Base-by-base conservation (phyloP, 2,888 invertebrate genomes). In the Julus scanicus region DNA sequence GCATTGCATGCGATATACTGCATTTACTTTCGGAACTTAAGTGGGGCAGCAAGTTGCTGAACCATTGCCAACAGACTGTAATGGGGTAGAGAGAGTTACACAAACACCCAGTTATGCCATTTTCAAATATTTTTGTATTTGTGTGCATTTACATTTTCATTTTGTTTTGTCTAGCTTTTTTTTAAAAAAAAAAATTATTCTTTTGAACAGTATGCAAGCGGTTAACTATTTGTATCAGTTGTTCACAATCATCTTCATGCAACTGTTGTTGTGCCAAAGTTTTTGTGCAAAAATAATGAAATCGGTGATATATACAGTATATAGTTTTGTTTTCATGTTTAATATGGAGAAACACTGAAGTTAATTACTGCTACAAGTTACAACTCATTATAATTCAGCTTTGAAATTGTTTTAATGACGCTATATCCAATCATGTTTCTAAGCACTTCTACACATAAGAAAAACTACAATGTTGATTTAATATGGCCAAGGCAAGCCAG, bases 191-290 rank as follows among this genome's bases (percentile, higher is more conserved):
- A n/a, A 63, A 63, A 63, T 57, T 11, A 63, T 15, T 11, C 57
- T 4, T 8, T 57, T 57, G 11, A 57, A 63, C 63, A 63, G 63
- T 63, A 63, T 63, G 63, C 63, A n/a, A 63, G n/a, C n/a, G 63
- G 63, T 63, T n/a, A 63, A 63, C 63, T 63, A 63, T 63, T 63
- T 63, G 17, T 63, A n/a, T n/a, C 63, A 63, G 63, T 63, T 63
- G 63, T n/a, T n/a, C n/a, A n/a, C 5, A 48, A 63, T 63, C 63
- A 63, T 17, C 63, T 63, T 8, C 53, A 53, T n/a, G 63, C 63
- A n/a, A 63, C 63, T 63, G 63, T n/a, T 63, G 63, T 63, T 63
- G 63, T 63, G 63, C 63, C 63, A 63, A 63, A 63, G 63, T 63
- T 5, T 63, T 63, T 63, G 63, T 63, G 63, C 63, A 63, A 63